Conservation (phyloP, 1,140 invertebrate genomes). For the Drosophila grimshawi region DNA sequence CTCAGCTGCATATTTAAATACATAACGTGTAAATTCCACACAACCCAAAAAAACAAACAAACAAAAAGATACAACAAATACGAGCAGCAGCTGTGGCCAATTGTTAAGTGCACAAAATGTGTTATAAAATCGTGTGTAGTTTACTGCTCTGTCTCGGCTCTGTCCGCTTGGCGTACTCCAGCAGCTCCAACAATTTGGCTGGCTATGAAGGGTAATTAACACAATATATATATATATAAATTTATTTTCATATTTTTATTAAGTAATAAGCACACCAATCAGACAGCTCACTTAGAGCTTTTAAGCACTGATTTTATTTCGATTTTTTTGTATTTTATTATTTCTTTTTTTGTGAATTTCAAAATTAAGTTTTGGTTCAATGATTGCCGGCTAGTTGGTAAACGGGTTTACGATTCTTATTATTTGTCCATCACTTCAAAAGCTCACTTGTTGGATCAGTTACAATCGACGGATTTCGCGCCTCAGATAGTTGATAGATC, state of each 20-base stretch:
- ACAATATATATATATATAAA: slow-evolving; percentile 51
- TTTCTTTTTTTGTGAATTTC: background rate
- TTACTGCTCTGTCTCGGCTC: slow-evolving; percentile 53
- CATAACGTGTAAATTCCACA: slow-evolving; percentile 53
- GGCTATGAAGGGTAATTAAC: slow-evolving; percentile 76
- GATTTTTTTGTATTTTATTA: slow-evolving; percentile 13
- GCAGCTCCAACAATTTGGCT: slow-evolving; percentile 66
- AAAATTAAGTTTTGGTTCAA: background rate
- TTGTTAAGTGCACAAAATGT: slow-evolving; percentile 58
- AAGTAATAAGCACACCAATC: slow-evolving; percentile 58
- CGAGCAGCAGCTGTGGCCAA: slow-evolving; percentile 6
- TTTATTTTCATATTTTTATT: slow-evolving; percentile 13
- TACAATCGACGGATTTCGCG: background rate
- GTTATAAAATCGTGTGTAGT: slow-evolving; percentile 72
- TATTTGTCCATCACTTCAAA: background rate
- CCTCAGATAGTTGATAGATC: slow-evolving; percentile 15
- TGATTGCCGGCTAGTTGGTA: slow-evolving; percentile 13
- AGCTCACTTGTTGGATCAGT: background rate
- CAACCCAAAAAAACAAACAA: background rate
- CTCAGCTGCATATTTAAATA: slow-evolving; percentile 73
- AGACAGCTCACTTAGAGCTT: slow-evolving; percentile 9
- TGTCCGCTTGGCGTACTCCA: slow-evolving; percentile 42
- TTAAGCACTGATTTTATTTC: slow-evolving; percentile 41
- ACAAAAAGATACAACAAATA: slow-evolving; percentile 8
- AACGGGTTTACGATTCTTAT: slow-evolving; percentile 42